Evolutionary conservation across 92 coral and sea anemone species (phyloP).

Genomic region (Epizoanthus illoricatus): DNA sequence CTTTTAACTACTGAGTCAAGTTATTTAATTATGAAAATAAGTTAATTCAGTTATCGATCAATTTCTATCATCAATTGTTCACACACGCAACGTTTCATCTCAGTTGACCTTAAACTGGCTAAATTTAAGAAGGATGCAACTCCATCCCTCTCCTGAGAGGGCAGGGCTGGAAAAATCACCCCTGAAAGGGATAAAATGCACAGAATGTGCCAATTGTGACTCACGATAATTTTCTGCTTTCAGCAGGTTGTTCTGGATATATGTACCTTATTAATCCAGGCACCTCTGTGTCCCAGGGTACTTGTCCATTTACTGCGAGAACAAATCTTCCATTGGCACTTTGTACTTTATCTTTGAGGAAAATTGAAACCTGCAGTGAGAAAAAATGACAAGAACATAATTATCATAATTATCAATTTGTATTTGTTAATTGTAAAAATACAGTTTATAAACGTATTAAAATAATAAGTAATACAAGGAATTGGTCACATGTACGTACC

Average conservation of each 20-base stretch:
- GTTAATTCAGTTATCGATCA: too few relatives aligned
- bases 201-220: background rate
- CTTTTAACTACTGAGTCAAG: too few relatives aligned
- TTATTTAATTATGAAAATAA: too few relatives aligned
- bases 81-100: too few relatives aligned
- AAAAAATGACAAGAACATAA: background rate
- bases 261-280: constrained; percentile 90
- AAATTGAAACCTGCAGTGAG: constrained; percentile 79
- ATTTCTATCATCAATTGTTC: too few relatives aligned
- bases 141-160: too few relatives aligned
- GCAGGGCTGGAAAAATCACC: too few relatives aligned
- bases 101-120: too few relatives aligned
- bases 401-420: background rate
- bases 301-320: constrained; percentile 78
- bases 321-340: constrained; percentile 95
- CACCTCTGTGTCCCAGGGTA: constrained; percentile 92
- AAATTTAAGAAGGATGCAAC: too few relatives aligned
- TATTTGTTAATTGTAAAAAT: background rate
- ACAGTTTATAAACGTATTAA: background rate
- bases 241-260: background rate
- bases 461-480: too few relatives aligned
- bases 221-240: background rate
- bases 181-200: background rate
- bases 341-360: constrained; percentile 96
- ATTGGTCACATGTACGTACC: constrained; percentile 39